Evolutionary conservation across 2,888 invertebrate genomes (phyloP), one percentile per base, ranked within the genome.

Genomic region (Adelognathus sp.): DNA sequence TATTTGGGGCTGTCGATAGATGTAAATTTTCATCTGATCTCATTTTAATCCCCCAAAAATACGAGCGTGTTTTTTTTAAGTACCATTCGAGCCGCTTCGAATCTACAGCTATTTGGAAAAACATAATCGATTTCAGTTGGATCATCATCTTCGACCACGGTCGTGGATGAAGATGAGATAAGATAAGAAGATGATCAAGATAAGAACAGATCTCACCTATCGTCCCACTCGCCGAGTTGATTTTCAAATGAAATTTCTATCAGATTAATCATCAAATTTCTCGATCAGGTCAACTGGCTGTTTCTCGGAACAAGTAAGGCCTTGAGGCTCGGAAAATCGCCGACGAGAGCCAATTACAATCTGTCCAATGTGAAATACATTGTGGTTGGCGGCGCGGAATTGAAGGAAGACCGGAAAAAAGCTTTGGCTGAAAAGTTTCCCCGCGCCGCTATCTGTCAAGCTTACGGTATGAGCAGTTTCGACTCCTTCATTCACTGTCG

Each of bases 391-490:
- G 88, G 88, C 7, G 70, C 83, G 1, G 24, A 52, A 0, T 3
- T 87, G 36, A 81, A 66, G 0, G 1, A 46, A 5, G 77, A 83
- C 4, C 52, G 84, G 7, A 70, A 86, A 7, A 76, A 76, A 18
- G 44, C 69, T 41, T 70, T 87, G 3, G 64, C 64, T 7, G 39
- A 73, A 18, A 54, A 29, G 7, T 71, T 89, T 11, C 84, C 86
- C 11, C 54, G 80, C 14, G 64, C 83, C 1, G 1, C 24, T 7
- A 69, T 88, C 9, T 36, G 31, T 27, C 84, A 86, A 72, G 79
- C 56, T 60, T 88, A 85, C 54, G 87, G 88, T 87, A 83, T 63
- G n/a, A 79, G 58, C 11, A 3, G 71, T 21, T 85, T 16, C 21
- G 39, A 66, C 11, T 31, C 1, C 11, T n/a, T 0, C 7, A 33